phyloP scores from a whole-genome alignment of 2,113 vertebrate species.

The Gallinago paraguaiae region DNA sequence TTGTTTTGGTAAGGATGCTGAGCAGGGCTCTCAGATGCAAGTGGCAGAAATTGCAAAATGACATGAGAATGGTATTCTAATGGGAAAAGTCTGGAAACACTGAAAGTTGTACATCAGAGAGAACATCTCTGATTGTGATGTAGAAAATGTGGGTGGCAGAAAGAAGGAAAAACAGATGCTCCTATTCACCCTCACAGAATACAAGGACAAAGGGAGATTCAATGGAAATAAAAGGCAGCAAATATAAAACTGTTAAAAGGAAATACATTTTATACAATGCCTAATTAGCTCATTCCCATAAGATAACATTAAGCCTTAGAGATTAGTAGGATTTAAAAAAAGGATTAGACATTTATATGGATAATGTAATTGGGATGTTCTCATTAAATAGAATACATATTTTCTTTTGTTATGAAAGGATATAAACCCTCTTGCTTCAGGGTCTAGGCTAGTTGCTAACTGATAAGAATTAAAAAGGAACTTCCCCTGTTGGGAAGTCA shows the following conservation, averaged over 20 bases:
- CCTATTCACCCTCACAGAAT: background rate
- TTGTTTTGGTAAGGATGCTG: background rate
- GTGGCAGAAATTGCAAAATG: background rate
- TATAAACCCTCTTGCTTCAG: constrained; percentile 32
- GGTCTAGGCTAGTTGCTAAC: background rate
- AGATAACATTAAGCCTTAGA: constrained; percentile 51
- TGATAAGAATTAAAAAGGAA: constrained; percentile 43
- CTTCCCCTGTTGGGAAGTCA: background rate
- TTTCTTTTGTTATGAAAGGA: constrained; percentile 46
- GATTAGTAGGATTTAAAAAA: constrained; percentile 64
- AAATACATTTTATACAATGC: constrained; percentile 13
- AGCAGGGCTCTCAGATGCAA: background rate
- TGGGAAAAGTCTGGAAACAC: background rate
- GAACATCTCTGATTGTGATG: background rate
- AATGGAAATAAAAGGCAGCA: constrained; percentile 13
- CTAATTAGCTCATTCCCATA: constrained; percentile 60
- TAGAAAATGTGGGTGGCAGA: background rate
- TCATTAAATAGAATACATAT: constrained; percentile 43
- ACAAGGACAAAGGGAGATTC: background rate
- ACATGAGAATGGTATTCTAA: background rate
- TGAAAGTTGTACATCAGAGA: background rate
- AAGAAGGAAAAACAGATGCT: background rate
- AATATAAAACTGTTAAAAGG: constrained; percentile 9
- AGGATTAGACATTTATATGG: constrained; percentile 65
- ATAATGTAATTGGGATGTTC: constrained; percentile 54